Evolutionary conservation across 2,888 invertebrate genomes (phyloP), one percentile per base, ranked within the genome.

Genomic region (Pristionchus exspectatus): DNA sequence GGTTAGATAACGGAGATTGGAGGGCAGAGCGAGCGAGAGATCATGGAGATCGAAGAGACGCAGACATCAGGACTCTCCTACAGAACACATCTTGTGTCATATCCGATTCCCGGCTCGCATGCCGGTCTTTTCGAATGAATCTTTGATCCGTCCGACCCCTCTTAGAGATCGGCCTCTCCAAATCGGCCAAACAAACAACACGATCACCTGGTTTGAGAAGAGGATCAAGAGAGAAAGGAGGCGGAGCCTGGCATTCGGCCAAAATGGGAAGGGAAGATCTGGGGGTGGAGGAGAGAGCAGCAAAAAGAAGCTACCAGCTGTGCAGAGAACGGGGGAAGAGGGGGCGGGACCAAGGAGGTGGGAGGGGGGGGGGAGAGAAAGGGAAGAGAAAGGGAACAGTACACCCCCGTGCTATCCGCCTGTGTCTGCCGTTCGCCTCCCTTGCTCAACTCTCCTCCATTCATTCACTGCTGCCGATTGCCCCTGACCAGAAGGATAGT

Each of bases 281-380:
- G 74, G 38, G 74, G 38, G 33, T 50, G 44, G 44, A 9, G 44
- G 44, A 21, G 44, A 21, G 44, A 44, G 44, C 21, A 44, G 44
- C 38, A 77, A 77, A 74, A 74, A 74, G 38, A 7, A 77, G 77
- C 77, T 44, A 77, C 77, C 77, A 77, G 77, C 77, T 77, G 77
- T 77, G 77, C 77, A 77, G 44, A 27, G 74, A n/a, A 77, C 24
- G 63, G 77, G 33, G 77, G 77, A 77, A 33, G 27, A 12, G 72
- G 72, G 5, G 72, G 74, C 1, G 21, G 33, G 69, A 69, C 30
- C 9, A 1, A 27, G 69, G 69, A 27, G 69, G 30, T 27, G 30
- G 69, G 27, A 77, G 44, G 18, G 33, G 74, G 38, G 69, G 74
- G 74, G 4, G 38, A 33, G 74, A 38, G n/a, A 9, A 9, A 38